Conservation (phyloP, 92 coral and sea anemone genomes). For the Parazoanthus atlanticus region DNA sequence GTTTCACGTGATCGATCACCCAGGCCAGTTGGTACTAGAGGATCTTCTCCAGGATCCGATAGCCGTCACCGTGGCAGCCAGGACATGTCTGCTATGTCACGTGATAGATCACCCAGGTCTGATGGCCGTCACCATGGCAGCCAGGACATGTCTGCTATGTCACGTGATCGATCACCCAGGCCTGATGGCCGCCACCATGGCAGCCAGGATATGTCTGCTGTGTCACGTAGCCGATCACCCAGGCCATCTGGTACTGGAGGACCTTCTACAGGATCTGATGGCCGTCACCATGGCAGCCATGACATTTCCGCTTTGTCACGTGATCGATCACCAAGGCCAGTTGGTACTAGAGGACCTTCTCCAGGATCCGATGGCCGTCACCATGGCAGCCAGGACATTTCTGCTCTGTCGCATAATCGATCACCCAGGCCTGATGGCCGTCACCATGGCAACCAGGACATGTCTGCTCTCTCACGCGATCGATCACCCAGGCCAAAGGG, state of each 20-base stretch:
- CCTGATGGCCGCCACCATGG: background rate
- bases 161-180: conserved; percentile 36
- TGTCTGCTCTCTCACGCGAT: background rate
- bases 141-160: conserved; percentile 1
- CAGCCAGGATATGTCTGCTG: background rate
- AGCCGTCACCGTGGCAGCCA: background rate
- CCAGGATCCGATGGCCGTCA: conserved; percentile 23
- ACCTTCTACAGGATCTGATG: background rate
- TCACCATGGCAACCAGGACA: no score
- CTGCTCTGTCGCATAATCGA: conserved; percentile 8
- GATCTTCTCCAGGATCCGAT: background rate
- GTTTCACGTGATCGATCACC: background rate
- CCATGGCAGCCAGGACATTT: conserved; percentile 17
- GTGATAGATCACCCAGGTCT: conserved; percentile 17
- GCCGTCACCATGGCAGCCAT: background rate
- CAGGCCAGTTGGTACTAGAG: background rate
- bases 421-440: conserved; percentile 16
- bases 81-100: background rate
- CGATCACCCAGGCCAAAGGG: conserved; percentile 39
- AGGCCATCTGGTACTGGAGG: background rate
- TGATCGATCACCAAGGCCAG: conserved; percentile 17
- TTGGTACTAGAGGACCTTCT: background rate
- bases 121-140: conserved; percentile 16
- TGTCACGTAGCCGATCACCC: background rate
- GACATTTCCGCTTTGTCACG: background rate